These are phyloP conservation scores for Cichlasoma orientale DNA, from an alignment of 2,797 vertebrate species.

Conservation along the genomic window DNA sequence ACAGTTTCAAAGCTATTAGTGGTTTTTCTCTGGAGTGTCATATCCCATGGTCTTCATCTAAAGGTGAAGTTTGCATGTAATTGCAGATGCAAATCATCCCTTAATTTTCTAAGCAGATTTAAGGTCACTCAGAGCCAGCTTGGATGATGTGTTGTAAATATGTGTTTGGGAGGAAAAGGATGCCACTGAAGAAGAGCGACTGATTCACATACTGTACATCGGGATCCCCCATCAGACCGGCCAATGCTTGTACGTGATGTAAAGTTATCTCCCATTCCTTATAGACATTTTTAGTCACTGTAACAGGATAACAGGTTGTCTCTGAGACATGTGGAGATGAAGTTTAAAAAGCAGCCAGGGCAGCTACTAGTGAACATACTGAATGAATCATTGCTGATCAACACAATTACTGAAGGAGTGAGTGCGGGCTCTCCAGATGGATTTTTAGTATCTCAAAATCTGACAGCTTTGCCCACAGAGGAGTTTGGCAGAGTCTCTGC, in stretches of 20 bases:
- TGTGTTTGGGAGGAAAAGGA: background rate
- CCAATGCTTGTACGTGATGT: background rate
- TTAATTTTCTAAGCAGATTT: background rate
- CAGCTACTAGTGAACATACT: background rate
- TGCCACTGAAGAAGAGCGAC: background rate
- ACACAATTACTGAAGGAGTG: background rate
- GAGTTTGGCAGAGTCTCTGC: slow-evolving; percentile 36
- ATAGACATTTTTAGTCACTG: background rate
- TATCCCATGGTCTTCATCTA: background rate
- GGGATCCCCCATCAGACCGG: slow-evolving; percentile 4
- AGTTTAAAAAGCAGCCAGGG: background rate
- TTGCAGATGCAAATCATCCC: background rate
- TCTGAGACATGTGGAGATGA: background rate
- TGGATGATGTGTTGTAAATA: background rate
- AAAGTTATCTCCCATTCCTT: background rate
- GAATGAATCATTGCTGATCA: slow-evolving; percentile 33
- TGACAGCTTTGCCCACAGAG: slow-evolving; percentile 54
- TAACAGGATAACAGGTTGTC: background rate
- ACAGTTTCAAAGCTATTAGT: background rate
- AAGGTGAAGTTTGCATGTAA: background rate
- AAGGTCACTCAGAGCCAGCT: background rate
- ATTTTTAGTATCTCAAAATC: slow-evolving; percentile 42
- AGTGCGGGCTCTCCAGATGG: slow-evolving; percentile 36
- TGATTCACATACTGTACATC: background rate
- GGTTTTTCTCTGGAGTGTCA: background rate